phyloP scores from a whole-genome alignment of 2,797 vertebrate genomes.

The Limosa lapponica region DNA sequence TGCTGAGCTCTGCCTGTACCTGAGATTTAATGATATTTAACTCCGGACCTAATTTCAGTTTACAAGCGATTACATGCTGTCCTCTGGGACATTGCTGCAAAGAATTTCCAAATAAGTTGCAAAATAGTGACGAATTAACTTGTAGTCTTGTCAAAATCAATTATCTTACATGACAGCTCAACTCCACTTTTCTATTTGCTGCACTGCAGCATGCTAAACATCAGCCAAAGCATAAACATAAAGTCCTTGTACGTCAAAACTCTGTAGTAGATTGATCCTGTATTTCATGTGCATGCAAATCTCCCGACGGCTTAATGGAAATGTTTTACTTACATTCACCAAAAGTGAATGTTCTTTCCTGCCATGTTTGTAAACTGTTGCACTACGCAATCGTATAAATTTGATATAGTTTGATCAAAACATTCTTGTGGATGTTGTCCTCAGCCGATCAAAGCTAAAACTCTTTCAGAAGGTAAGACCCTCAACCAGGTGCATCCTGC shows the following conservation, averaged over 20 bases:
- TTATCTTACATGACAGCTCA: constrained; percentile 89
- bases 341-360: not conserved
- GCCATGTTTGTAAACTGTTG: not conserved
- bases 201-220: constrained; percentile 63
- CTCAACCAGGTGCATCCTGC: not conserved
- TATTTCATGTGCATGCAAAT: constrained; percentile 1
- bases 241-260: constrained; percentile 61
- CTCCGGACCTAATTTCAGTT: constrained; percentile 91
- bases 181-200: constrained; percentile 61
- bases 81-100: constrained; percentile 90
- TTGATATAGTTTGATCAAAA: not conserved
- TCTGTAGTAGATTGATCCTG: constrained; percentile 44
- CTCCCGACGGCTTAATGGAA: not conserved
- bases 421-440: not conserved
- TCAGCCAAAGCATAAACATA: constrained; percentile 42
- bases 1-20: constrained; percentile 84
- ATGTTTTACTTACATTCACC: not conserved
- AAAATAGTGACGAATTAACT: constrained; percentile 97
- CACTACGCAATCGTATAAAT: not conserved
- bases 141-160: constrained; percentile 95
- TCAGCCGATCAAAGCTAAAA: not conserved
- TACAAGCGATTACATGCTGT: constrained; percentile 92
- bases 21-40: constrained; percentile 93
- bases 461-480: not conserved
- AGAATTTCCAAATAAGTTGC: constrained; percentile 90